A percentile compares a stretch with the other conserved stretches of the same genome.
phyloP scores from a whole-genome alignment of 2,888 invertebrate species.

The Rosalia funebris region DNA sequence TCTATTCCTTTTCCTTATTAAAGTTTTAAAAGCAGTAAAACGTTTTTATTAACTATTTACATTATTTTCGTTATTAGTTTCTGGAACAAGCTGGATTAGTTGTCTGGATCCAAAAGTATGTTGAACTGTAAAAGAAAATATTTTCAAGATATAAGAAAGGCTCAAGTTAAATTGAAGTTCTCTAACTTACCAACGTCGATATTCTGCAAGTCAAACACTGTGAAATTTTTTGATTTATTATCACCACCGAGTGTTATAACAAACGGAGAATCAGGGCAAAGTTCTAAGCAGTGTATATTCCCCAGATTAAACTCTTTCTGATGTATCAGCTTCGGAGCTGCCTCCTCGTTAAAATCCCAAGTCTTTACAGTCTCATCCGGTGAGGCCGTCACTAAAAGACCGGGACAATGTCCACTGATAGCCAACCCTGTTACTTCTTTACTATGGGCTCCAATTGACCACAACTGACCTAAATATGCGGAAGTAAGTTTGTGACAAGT shows the following conservation, averaged over 20 bases:
- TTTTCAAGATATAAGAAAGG: too few species aligned
- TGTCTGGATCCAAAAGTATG: slow-evolving; percentile 66
- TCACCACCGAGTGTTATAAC: slow-evolving; percentile 87
- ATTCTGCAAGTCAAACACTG: slow-evolving; percentile 72
- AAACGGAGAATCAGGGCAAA: slow-evolving; percentile 84
- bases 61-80: slow-evolving; percentile 32
- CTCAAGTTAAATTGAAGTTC: too few species aligned
- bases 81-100: slow-evolving; percentile 51
- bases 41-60: background rate
- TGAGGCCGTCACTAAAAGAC: slow-evolving; percentile 81
- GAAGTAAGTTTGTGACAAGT: background rate
- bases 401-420: slow-evolving; percentile 77
- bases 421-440: slow-evolving; percentile 87
- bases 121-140: slow-evolving; percentile 33
- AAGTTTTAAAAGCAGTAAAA: background rate
- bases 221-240: slow-evolving; percentile 79
- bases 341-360: slow-evolving; percentile 75
- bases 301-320: slow-evolving; percentile 75
- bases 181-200: slow-evolving; percentile 68
- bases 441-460: slow-evolving; percentile 72
- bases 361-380: slow-evolving; percentile 85
- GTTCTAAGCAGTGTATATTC: slow-evolving; percentile 75
- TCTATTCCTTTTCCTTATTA: too few species aligned
- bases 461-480: slow-evolving; percentile 58
- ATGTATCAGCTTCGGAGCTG: slow-evolving; percentile 60